Conservation (phyloP, 2,797 vertebrate genomes). For the Sebastes minor region DNA sequence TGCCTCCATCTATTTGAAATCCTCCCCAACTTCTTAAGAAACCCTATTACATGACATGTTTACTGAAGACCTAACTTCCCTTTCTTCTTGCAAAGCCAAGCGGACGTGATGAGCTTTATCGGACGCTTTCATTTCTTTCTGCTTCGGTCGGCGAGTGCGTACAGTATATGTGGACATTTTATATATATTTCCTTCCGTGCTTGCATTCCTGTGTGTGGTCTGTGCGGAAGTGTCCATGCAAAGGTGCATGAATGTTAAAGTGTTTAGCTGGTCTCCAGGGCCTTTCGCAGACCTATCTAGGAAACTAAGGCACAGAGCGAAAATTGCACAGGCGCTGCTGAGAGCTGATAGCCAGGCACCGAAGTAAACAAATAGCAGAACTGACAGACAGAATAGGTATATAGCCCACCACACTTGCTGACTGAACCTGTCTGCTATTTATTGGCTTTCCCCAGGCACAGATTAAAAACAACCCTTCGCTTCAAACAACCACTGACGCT, state of each 20-base stretch:
- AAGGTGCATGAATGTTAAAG: conserved; percentile 8
- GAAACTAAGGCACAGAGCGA: background rate
- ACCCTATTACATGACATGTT: background rate
- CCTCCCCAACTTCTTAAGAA: background rate
- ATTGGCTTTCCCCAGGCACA: conserved; percentile 11
- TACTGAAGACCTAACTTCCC: background rate
- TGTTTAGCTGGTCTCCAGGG: background rate
- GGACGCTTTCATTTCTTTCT: background rate
- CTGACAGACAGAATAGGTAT: conserved; percentile 29
- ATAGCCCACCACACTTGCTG: background rate
- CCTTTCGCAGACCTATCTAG: background rate
- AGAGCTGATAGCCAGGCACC: conserved; percentile 19
- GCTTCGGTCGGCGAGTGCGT: background rate
- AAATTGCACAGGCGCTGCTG: conserved; percentile 18
- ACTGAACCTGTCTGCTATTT: background rate
- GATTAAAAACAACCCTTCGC: conserved; percentile 16
- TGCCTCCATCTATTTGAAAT: conserved; percentile 16
- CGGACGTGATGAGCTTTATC: background rate
- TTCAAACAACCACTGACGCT: background rate
- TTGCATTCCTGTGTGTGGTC: background rate
- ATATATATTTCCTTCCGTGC: background rate
- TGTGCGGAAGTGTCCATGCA: background rate
- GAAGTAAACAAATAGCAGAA: conserved; percentile 37
- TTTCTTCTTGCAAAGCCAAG: background rate
- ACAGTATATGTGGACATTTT: background rate